These are phyloP conservation scores for Dasysyrphus tricinctus DNA, from an alignment of 2,888 invertebrate genomes.

Conservation along the genomic window DNA sequence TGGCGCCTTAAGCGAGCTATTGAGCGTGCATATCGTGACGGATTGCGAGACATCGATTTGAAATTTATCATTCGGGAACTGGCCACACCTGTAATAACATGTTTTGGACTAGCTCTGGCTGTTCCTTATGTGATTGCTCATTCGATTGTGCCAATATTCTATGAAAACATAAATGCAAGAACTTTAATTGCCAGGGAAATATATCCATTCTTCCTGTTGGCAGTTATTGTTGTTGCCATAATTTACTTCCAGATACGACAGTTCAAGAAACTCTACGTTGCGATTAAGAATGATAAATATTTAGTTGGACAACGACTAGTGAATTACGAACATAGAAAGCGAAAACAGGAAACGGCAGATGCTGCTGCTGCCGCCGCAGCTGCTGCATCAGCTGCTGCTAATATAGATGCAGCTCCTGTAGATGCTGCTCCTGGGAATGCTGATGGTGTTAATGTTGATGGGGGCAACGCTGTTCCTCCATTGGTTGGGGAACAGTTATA, in stretches of 20 bases:
- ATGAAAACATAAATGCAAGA: constrained; percentile 87
- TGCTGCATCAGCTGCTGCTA: constrained; percentile 50
- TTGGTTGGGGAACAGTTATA: constrained; percentile 75
- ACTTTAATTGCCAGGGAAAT: constrained; percentile 92
- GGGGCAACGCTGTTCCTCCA: constrained; percentile 49
- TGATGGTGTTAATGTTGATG: constrained; percentile 43
- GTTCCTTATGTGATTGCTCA: constrained; percentile 96
- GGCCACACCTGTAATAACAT: constrained; percentile 94
- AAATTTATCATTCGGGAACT: constrained; percentile 92
- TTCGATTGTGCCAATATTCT: constrained; percentile 88
- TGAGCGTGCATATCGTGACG: constrained; percentile 96
- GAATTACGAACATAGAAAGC: constrained; percentile 95
- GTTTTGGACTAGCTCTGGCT: constrained; percentile 94
- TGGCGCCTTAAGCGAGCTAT: constrained; percentile 96
- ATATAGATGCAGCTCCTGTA: constrained; percentile 38
- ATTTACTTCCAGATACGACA: constrained; percentile 95
- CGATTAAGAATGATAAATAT: constrained; percentile 99
- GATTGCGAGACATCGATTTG: constrained; percentile 95
- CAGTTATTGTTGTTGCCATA: constrained; percentile 88
- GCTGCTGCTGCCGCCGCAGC: constrained; percentile 77
- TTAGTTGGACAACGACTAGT: constrained; percentile 97
- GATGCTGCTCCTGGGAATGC: constrained; percentile 47
- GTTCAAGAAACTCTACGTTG: constrained; percentile 96
- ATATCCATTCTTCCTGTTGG: constrained; percentile 94
- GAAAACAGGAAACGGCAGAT: constrained; percentile 83